Percentiles rank a stretch among this genome's conserved stretches.
These are phyloP conservation scores for Trichomycterus rosablanca DNA, from an alignment of 2,113 vertebrate genomes.

Conservation along the genomic window DNA sequence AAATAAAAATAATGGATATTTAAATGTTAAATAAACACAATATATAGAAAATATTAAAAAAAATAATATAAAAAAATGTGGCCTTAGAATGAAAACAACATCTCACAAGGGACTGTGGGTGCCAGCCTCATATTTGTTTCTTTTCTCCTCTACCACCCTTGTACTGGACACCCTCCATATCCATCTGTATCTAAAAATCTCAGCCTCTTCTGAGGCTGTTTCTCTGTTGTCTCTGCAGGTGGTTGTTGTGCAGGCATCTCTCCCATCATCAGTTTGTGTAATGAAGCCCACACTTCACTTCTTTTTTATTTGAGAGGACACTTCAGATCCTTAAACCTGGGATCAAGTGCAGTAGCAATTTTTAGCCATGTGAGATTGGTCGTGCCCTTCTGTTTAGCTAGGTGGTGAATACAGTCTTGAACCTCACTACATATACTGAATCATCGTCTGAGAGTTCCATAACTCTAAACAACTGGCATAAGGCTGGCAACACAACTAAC, in stretches of 20 bases:
- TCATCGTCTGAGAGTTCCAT: conserved; percentile 15
- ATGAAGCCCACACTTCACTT: conserved; percentile 20
- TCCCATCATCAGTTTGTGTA: neutral
- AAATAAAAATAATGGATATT: no score
- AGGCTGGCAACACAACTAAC: conserved; percentile 30
- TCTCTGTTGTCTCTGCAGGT: neutral
- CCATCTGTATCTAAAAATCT: conserved; percentile 8
- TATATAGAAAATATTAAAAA: no score
- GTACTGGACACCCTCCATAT: neutral
- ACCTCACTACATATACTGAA: neutral
- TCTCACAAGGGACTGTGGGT: no score
- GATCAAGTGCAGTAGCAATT: conserved; percentile 14
- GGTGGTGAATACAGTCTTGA: conserved; percentile 3
- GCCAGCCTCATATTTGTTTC: no score
- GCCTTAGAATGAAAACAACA: no score
- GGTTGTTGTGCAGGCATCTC: neutral
- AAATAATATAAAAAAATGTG: no score
- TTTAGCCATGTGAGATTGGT: conserved; percentile 16
- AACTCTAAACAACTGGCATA: conserved; percentile 14
- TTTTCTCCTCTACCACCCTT: neutral
- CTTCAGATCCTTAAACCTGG: conserved; percentile 19
- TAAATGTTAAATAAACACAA: no score
- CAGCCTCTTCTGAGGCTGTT: no score
- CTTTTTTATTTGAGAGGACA: conserved; percentile 16
- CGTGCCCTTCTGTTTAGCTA: conserved; percentile 4